A percentile compares a stretch with the other conserved stretches of the same genome.
Evolutionary conservation across 2,113 vertebrate genomes (phyloP).

Genomic region (Acrocephalus arundinaceus): DNA sequence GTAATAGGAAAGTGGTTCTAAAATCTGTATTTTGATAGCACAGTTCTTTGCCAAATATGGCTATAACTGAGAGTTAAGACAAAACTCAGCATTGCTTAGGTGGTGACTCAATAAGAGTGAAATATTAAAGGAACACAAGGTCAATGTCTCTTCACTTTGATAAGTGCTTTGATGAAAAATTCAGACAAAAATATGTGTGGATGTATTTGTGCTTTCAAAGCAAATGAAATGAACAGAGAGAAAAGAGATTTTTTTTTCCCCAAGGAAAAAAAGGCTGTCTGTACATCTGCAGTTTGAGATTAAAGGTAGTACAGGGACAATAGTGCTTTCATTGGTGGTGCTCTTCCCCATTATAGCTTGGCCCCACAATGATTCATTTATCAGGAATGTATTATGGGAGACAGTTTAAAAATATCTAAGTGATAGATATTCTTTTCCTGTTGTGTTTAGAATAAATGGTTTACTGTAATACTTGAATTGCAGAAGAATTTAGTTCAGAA

Average conservation of each 20-base stretch:
- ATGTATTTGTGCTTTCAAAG: constrained; percentile 13
- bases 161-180: constrained; percentile 20
- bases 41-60: background rate
- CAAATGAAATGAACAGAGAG: background rate
- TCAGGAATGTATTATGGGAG: constrained; percentile 45
- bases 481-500: constrained; percentile 53
- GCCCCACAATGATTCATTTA: constrained; percentile 52
- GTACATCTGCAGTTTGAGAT: constrained; percentile 17
- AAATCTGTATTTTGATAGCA: background rate
- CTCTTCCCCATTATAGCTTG: constrained; percentile 14
- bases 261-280: background rate
- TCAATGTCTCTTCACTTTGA: constrained; percentile 31
- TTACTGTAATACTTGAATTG: constrained; percentile 74
- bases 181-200: background rate
- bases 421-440: constrained; percentile 64
- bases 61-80: constrained; percentile 7
- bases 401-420: constrained; percentile 67
- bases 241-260: background rate
- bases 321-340: constrained; percentile 20
- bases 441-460: constrained; percentile 69
- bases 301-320: constrained; percentile 4
- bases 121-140: constrained; percentile 11
- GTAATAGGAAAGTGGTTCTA: background rate
- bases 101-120: constrained; percentile 7
- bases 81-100: background rate